These are phyloP conservation scores for Betta splendens DNA, from an alignment of 2,797 vertebrate genomes.

Conservation along the genomic window DNA sequence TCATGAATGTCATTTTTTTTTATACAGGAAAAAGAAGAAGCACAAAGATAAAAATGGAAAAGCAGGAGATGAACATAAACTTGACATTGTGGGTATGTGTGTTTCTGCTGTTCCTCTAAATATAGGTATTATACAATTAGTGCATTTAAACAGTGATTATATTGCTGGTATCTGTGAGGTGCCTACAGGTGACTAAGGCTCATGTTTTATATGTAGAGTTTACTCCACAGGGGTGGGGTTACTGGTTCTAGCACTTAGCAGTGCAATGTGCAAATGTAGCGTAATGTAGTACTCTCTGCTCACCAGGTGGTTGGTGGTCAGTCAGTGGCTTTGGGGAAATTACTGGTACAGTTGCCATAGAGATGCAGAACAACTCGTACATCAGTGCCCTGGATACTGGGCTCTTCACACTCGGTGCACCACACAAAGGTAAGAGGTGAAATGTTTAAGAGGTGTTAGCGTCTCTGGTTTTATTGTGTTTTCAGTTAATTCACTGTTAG, in stretches of 20 bases:
- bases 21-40: slow-evolving; percentile 88
- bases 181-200: too few relatives aligned
- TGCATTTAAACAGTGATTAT: not conserved
- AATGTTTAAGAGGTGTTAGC: too few relatives aligned
- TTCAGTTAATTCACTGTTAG: too few relatives aligned
- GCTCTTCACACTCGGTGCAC: slow-evolving; percentile 93
- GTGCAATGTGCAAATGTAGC: too few relatives aligned
- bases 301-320: slow-evolving; percentile 92
- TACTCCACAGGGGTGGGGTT: not conserved
- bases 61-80: slow-evolving; percentile 82
- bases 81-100: slow-evolving; percentile 87
- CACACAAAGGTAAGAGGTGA: slow-evolving; percentile 89
- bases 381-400: slow-evolving; percentile 94
- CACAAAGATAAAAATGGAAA: slow-evolving; percentile 90
- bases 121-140: not conserved
- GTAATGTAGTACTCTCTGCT: slow-evolving; percentile 27
- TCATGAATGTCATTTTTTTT: not conserved
- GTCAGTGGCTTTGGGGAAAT: slow-evolving; percentile 89
- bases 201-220: not conserved
- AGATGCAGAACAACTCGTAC: slow-evolving; percentile 93
- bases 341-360: slow-evolving; percentile 90
- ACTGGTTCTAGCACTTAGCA: too few relatives aligned
- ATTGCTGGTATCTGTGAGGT: not conserved
- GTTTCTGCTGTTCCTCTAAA: not conserved
- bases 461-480: too few relatives aligned